Conservation (phyloP, 2,797 vertebrate genomes). For the Manis pentadactyla region DNA sequence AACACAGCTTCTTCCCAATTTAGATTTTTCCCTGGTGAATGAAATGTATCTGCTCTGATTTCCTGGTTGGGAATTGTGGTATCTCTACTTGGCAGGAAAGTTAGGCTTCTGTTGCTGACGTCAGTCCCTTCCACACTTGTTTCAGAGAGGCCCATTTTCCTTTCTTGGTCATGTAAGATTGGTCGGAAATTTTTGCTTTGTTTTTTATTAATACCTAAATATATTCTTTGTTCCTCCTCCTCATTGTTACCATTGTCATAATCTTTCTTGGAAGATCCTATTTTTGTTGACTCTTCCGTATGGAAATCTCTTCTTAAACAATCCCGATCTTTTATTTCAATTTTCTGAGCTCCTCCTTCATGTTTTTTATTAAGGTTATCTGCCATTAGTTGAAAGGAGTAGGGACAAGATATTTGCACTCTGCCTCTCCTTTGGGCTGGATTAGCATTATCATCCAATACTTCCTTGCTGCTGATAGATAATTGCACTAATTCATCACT, state of each 20-base stretch:
- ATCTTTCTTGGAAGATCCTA: constrained; percentile 68
- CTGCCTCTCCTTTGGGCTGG: constrained; percentile 67
- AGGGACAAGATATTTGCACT: constrained; percentile 57
- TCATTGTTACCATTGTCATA: constrained; percentile 42
- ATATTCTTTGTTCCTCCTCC: constrained; percentile 76
- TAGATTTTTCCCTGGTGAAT: constrained; percentile 1
- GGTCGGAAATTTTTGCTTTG: constrained; percentile 23
- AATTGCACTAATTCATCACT: constrained; percentile 72
- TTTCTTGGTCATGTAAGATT: constrained; percentile 30
- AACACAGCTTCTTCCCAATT: constrained; percentile 13
- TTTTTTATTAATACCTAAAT: constrained; percentile 59
- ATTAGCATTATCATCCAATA: constrained; percentile 86
- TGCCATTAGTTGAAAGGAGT: constrained; percentile 66
- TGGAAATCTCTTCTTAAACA: constrained; percentile 77
- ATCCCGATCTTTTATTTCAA: constrained; percentile 73
- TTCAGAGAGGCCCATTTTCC: neutral
- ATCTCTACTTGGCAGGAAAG: neutral
- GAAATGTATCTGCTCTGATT: neutral
- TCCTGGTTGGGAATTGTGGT: neutral
- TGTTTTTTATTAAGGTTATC: constrained; percentile 58
- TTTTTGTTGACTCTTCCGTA: constrained; percentile 55
- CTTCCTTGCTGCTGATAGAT: constrained; percentile 52
- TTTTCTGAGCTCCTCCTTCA: constrained; percentile 67
- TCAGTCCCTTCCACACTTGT: constrained; percentile 1
- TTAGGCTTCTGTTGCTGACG: neutral